Evolutionary conservation across 1,140 invertebrate species (phyloP).

Genomic region (Pantala flavescens): DNA sequence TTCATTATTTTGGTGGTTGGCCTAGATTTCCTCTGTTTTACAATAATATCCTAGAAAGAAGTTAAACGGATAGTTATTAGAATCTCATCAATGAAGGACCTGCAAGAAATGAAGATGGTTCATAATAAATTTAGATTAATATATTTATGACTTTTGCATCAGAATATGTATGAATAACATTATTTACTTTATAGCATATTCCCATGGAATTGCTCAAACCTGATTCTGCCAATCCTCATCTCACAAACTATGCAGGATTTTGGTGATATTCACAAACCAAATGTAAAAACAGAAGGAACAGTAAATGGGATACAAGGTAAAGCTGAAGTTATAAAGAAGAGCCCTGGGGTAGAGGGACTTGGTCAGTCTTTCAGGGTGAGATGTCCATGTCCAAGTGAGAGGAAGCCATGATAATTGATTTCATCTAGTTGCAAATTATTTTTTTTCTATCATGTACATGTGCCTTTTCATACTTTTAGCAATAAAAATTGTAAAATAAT

Average conservation of each 20-base stretch:
- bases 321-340: neutral
- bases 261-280: neutral
- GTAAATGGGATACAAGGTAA: neutral
- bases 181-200: neutral
- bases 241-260: neutral
- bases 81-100: too few relatives aligned
- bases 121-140: too few relatives aligned
- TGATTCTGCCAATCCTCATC: neutral
- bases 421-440: neutral
- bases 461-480: neutral
- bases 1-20: too few relatives aligned
- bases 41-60: too few relatives aligned
- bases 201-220: neutral
- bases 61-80: too few relatives aligned
- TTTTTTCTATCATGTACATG: neutral
- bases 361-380: neutral
- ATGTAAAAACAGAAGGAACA: neutral
- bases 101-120: too few relatives aligned
- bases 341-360: neutral
- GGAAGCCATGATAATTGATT: neutral
- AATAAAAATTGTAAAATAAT: neutral
- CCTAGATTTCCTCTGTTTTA: too few relatives aligned
- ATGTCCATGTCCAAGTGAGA: neutral
- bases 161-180: neutral
- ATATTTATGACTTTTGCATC: too few relatives aligned